Conservation (phyloP, 2,888 invertebrate species). For the Rhogogaster chlorosoma region DNA sequence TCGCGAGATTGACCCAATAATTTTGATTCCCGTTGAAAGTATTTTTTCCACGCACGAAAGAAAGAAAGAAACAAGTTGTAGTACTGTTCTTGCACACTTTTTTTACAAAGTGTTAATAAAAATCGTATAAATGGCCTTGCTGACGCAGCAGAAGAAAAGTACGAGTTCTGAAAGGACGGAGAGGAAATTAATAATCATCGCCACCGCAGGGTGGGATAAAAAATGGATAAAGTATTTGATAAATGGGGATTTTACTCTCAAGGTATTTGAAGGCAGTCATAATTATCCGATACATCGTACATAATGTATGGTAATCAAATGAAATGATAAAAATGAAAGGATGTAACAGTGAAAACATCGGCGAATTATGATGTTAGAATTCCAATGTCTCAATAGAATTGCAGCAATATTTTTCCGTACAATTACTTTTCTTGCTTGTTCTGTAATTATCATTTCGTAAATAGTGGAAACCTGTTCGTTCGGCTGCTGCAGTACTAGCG, state of each 20-base stretch:
- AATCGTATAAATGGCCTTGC: constrained; percentile 22
- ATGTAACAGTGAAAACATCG: background rate
- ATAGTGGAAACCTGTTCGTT: constrained; percentile 19
- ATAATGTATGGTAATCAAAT: background rate
- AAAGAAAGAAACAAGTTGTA: background rate
- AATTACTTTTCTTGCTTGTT: background rate
- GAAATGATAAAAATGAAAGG: background rate
- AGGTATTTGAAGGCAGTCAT: background rate
- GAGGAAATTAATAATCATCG: background rate
- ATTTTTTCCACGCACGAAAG: background rate
- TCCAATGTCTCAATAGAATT: background rate
- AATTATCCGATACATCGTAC: too few species aligned
- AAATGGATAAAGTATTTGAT: background rate
- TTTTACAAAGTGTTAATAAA: background rate
- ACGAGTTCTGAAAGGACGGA: background rate
- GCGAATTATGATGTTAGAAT: background rate
- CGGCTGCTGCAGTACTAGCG: background rate
- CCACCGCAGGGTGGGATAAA: background rate
- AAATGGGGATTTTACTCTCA: background rate
- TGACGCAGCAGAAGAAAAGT: background rate
- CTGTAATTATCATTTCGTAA: constrained; percentile 5
- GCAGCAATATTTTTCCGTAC: background rate
- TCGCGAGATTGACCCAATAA: too few species aligned
- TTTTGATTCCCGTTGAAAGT: too few species aligned
- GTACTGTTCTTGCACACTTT: background rate